Base-by-base conservation (phyloP, 2,113 vertebrate species). In the Megaptera novaeangliae region DNA sequence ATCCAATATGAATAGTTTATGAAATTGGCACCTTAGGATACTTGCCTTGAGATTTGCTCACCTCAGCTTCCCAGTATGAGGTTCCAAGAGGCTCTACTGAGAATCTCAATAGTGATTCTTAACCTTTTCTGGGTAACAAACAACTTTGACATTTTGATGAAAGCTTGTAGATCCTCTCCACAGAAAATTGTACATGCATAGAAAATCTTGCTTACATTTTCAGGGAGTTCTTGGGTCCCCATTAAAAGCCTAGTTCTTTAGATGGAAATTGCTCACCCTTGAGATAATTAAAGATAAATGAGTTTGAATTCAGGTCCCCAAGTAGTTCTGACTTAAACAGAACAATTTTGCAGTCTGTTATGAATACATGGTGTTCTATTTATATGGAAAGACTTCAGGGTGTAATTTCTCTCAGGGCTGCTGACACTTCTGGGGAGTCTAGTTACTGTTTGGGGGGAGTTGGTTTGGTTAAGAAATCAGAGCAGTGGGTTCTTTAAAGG, bases 361-460 rank as follows among this genome's bases (percentile, higher is more conserved):
- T 69, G 92, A 96, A 97, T 87, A 96, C 95, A 95, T 13, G 55
- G 75, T 92, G 81, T 96, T 97, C 87, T 97, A 52, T 96, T 82
- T 96, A 93, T 96, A 71, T 95, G 88, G 66, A 68, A 96, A 91
- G 90, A 44, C 92, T 96, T 94, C 44, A 94, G 84, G 85, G 52
- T 97, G 18, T 97, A 83, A 94, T 98, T 97, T 96, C 77, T 97
- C 59, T 95, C 74, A 81, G 78, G 68, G 64, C 25, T 91, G 90
- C 83, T 95, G 95, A 97, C 64, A 95, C 74, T 97, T 96, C 77
- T 93, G 71, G 86, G 86, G 96, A 95, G 41, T 97, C 74, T 89
- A 96, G 92, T 98, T 96, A 94, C 92, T 95, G 61, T 93, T 97
- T 91, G 39, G 87, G 96, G 81, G 74, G 84, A 94, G 77, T 34